A percentile compares a stretch with the other conserved stretches of the same genome.
Conservation (phyloP, 64 coral and sea anemone genomes). For the Pachyseris speciosa region DNA sequence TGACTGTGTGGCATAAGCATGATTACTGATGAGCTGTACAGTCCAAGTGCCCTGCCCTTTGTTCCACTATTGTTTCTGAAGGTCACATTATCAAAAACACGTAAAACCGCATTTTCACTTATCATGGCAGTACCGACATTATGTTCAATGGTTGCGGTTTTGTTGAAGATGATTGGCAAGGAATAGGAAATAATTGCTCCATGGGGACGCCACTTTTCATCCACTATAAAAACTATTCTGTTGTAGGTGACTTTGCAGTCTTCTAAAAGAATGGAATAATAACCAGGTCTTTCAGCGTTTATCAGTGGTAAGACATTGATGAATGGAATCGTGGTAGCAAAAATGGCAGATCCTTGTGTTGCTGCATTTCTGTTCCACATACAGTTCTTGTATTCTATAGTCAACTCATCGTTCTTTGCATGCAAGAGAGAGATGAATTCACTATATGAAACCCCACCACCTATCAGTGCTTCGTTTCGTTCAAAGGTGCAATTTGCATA, state of each 20-base stretch:
- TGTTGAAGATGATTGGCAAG: slow-evolving; percentile 36
- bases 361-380: slow-evolving; percentile 43
- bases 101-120: slow-evolving; percentile 36
- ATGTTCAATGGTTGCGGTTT: neutral
- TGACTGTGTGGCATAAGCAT: neutral
- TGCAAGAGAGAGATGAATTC: slow-evolving; percentile 24
- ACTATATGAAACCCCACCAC: slow-evolving; percentile 59
- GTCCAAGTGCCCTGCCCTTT: slow-evolving; percentile 59
- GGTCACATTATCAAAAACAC: slow-evolving; percentile 24
- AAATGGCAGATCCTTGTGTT: slow-evolving; percentile 66
- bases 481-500: slow-evolving; percentile 20
- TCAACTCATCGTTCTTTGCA: neutral
- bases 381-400: slow-evolving; percentile 36
- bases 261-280: slow-evolving; percentile 7
- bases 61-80: slow-evolving; percentile 64
- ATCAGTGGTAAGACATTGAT: slow-evolving; percentile 21
- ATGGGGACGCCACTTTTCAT: neutral
- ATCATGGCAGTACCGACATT: slow-evolving; percentile 67
- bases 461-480: slow-evolving; percentile 50
- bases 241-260: slow-evolving; percentile 37
- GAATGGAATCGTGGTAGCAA: neutral
- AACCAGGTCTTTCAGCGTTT: neutral
- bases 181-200: slow-evolving; percentile 54
- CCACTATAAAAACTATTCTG: neutral
- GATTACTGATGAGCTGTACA: slow-evolving; percentile 76